A percentile compares a stretch with the other conserved stretches of the same genome.
These are phyloP conservation scores for Bibio marci DNA, from an alignment of 2,888 invertebrate genomes.

Conservation along the genomic window DNA sequence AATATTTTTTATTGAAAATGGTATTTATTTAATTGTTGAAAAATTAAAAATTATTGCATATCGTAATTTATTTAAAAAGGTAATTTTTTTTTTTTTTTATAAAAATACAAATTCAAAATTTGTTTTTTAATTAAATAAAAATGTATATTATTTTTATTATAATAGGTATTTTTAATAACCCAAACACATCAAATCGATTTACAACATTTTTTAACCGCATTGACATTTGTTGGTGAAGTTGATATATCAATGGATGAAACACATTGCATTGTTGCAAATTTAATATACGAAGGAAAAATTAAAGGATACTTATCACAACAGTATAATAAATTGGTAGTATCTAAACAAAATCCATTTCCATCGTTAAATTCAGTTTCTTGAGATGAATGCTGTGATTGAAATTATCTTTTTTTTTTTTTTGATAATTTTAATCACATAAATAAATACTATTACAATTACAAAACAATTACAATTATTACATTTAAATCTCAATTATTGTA, in stretches of 20 bases:
- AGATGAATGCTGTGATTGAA: slow-evolving; percentile 5
- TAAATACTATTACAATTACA: no score
- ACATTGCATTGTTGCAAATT: slow-evolving; percentile 89
- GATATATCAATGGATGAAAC: slow-evolving; percentile 90
- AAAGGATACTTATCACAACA: slow-evolving; percentile 97
- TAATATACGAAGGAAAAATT: slow-evolving; percentile 92
- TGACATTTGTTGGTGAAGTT: slow-evolving; percentile 62
- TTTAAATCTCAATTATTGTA: no score
- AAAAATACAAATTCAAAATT: not conserved
- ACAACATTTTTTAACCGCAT: slow-evolving; percentile 60
- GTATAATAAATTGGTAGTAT: slow-evolving; percentile 92
- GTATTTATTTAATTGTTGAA: slow-evolving; percentile 95
- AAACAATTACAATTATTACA: no score
- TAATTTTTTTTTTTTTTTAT: slow-evolving; percentile 8
- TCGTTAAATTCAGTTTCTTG: slow-evolving; percentile 43
- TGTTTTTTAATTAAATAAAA: not conserved
- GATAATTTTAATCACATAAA: no score
- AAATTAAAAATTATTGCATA: slow-evolving; percentile 90
- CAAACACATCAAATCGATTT: slow-evolving; percentile 81
- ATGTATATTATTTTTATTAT: not conserved
- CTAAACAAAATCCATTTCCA: slow-evolving; percentile 94
- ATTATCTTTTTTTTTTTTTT: no score
- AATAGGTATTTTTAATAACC: slow-evolving; percentile 41
- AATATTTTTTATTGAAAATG: slow-evolving; percentile 83
- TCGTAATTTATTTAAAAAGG: slow-evolving; percentile 89